A percentile compares a stretch with the other conserved stretches of the same genome.
Conservation (phyloP, 2,888 invertebrate genomes). For the Scaptomyza reducta region DNA sequence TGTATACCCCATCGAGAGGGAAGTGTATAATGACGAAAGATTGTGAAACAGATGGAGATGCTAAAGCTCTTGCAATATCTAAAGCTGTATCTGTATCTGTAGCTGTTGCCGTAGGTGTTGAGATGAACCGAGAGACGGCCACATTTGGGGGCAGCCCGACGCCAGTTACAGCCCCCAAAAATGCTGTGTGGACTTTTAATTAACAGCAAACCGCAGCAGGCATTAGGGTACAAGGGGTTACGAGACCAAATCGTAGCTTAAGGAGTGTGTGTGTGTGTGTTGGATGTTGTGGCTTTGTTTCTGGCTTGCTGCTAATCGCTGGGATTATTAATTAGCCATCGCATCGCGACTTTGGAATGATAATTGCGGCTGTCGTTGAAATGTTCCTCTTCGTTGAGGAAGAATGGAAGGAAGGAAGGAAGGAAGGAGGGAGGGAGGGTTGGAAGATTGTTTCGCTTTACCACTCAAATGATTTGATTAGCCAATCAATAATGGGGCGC, state of each 20-base stretch:
- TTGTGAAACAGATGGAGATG: slow-evolving; percentile 25
- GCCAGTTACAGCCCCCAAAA: slow-evolving; percentile 52
- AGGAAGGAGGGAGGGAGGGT: background rate
- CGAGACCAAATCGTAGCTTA: background rate
- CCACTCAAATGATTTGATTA: slow-evolving; percentile 74
- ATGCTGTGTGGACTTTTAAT: slow-evolving; percentile 64
- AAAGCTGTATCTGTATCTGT: slow-evolving; percentile 26
- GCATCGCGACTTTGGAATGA: slow-evolving; percentile 68
- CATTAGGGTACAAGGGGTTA: background rate
- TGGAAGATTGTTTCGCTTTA: slow-evolving; percentile 28
- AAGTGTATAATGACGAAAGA: slow-evolving; percentile 35
- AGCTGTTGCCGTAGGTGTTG: slow-evolving; percentile 56
- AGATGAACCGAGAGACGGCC: slow-evolving; percentile 34
- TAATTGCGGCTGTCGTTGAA: slow-evolving; percentile 72
- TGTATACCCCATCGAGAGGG: background rate
- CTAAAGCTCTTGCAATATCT: too few species aligned
- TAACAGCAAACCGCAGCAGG: slow-evolving; percentile 42
- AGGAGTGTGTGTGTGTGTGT: background rate
- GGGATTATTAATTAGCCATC: slow-evolving; percentile 74
- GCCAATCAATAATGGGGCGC: slow-evolving; percentile 77
- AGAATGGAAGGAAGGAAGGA: slow-evolving; percentile 17
- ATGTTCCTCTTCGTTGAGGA: too few species aligned
- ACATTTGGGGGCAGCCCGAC: slow-evolving; percentile 16
- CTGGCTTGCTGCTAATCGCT: slow-evolving; percentile 57
- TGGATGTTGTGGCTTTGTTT: slow-evolving; percentile 19